These are phyloP conservation scores for Calypte anna DNA, from an alignment of 2,113 vertebrate genomes.

Conservation along the genomic window DNA sequence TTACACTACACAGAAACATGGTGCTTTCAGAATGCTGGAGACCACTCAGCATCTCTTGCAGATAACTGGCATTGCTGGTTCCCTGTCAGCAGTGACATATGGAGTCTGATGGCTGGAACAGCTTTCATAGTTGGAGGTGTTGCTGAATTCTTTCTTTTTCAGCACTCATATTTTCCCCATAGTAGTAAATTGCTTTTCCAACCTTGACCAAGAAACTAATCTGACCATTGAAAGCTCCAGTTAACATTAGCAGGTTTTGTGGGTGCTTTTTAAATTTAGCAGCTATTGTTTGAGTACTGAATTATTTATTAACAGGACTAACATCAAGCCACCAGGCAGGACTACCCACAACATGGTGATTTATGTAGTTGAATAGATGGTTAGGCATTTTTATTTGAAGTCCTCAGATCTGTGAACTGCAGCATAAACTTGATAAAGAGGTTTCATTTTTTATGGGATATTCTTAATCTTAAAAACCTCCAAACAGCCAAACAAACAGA, in stretches of 20 bases:
- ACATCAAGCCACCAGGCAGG: not conserved
- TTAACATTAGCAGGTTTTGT: not conserved
- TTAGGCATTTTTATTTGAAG: not conserved
- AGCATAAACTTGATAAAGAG: not conserved
- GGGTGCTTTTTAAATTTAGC: not conserved
- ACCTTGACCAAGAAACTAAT: not conserved
- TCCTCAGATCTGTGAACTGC: not conserved
- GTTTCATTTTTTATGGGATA: not conserved
- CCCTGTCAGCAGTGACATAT: rapidly evolving
- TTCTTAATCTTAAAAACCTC: not conserved
- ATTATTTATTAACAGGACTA: conserved; percentile 23
- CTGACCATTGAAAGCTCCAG: not conserved
- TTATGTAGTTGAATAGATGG: not conserved
- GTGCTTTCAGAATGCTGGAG: not conserved
- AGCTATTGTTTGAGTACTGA: conserved; percentile 11
- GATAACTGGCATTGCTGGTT: not conserved
- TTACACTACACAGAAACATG: not conserved
- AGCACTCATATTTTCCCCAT: rapidly evolving
- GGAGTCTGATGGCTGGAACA: not conserved
- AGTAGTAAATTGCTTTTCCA: not conserved
- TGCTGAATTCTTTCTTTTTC: not conserved
- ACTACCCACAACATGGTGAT: not conserved
- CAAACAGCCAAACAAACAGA: not conserved
- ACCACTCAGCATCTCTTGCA: not conserved
- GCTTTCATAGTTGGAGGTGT: not conserved